Percentiles rank a stretch among this genome's conserved stretches.
Evolutionary conservation across 2,113 vertebrate species (phyloP).

Genomic region (Lethenteron camtschaticum): DNA sequence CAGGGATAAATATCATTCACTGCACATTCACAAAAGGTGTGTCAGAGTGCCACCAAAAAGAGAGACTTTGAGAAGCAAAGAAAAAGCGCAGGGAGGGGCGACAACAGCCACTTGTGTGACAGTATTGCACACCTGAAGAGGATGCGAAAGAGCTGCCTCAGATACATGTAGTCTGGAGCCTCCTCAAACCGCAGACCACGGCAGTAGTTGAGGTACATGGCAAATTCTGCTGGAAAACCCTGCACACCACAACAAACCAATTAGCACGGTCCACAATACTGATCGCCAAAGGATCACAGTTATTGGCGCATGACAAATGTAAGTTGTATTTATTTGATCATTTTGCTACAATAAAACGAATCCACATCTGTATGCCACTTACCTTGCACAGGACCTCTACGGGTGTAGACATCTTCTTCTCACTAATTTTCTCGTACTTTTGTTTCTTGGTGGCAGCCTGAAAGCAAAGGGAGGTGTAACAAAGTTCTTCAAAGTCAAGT

Average conservation of each 20-base stretch:
- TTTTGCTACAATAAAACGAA: too few relatives aligned
- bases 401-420: slow-evolving; percentile 99
- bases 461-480: slow-evolving; percentile 18
- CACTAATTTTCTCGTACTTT: slow-evolving; percentile 98
- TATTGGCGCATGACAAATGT: too few relatives aligned
- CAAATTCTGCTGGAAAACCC: slow-evolving; percentile 98
- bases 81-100: too few relatives aligned
- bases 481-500: slow-evolving; percentile 7
- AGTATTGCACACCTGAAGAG: slow-evolving; percentile 57
- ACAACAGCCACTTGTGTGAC: too few relatives aligned
- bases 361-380: slow-evolving; percentile 13
- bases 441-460: slow-evolving; percentile 99
- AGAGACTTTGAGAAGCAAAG: too few relatives aligned
- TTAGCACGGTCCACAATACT: too few relatives aligned
- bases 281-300: too few relatives aligned
- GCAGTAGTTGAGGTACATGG: slow-evolving; percentile 99
- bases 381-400: slow-evolving; percentile 99
- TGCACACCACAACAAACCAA: slow-evolving; percentile 15
- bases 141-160: slow-evolving; percentile 98
- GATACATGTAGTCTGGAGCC: slow-evolving; percentile 98
- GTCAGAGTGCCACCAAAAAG: too few relatives aligned
- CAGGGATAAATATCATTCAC: too few relatives aligned
- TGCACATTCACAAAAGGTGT: too few relatives aligned
- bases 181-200: slow-evolving; percentile 95
- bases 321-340: too few relatives aligned